Percentiles rank a stretch among this genome's conserved stretches.
phyloP scores from a whole-genome alignment of 2,888 invertebrate genomes.

The Crepidodera aurea region DNA sequence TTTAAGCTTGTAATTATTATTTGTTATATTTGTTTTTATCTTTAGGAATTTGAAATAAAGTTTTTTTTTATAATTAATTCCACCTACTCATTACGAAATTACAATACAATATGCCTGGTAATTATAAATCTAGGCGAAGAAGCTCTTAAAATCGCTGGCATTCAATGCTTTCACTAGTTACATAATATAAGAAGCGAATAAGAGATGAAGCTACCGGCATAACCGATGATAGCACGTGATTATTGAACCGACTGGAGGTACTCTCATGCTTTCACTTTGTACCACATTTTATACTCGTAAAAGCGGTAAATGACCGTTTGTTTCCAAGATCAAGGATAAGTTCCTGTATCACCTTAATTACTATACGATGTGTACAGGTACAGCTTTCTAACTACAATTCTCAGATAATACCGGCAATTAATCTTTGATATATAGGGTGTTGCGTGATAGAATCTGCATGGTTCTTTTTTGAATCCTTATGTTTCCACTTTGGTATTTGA shows the following conservation, averaged over 20 bases:
- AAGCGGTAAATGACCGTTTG: conserved; percentile 32
- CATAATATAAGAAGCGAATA: conserved; percentile 25
- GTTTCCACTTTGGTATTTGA: too few relatives aligned
- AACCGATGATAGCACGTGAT: conserved; percentile 28
- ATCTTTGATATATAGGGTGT: background rate
- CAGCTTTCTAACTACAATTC: conserved; percentile 26
- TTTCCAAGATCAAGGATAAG: conserved; percentile 46
- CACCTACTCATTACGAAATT: conserved; percentile 18
- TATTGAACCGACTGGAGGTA: conserved; percentile 33
- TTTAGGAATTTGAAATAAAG: conserved; percentile 44
- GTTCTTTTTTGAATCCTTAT: background rate
- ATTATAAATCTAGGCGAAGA: conserved; percentile 37
- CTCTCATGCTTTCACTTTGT: conserved; percentile 40
- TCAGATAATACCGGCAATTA: background rate
- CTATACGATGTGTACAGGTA: conserved; percentile 8
- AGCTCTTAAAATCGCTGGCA: conserved; percentile 31
- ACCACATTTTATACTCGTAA: conserved; percentile 29
- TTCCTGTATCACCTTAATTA: conserved; percentile 31
- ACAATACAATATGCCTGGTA: conserved; percentile 7
- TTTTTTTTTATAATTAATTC: conserved; percentile 29
- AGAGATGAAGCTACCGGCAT: conserved; percentile 38
- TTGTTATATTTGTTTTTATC: conserved; percentile 46
- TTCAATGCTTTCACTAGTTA: conserved; percentile 44
- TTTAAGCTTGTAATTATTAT: conserved; percentile 44
- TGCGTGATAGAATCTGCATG: background rate